A percentile compares a stretch with the other conserved stretches of the same genome.
Conservation (phyloP, 2,113 vertebrate species). For the Amphiprion ocellaris region DNA sequence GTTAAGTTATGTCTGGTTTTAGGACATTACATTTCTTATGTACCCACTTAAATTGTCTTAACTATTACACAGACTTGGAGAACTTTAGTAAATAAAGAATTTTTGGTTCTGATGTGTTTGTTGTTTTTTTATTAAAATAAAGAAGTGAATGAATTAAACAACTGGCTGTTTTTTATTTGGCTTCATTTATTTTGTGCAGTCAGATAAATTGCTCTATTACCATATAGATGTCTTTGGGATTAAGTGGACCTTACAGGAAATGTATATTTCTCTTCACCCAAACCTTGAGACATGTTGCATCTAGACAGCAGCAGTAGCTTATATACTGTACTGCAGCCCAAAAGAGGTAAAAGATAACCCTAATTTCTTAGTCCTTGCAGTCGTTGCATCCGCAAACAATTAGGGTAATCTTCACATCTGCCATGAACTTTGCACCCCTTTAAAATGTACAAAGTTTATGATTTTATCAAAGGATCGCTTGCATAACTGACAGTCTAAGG, state of each 20-base stretch:
- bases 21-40: conserved; percentile 2
- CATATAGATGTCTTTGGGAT: no score
- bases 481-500: no score
- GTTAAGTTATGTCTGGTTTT: conserved; percentile 14
- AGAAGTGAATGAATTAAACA: background rate
- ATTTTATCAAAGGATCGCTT: no score
- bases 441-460: background rate
- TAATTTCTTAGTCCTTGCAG: no score
- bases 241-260: background rate
- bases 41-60: background rate
- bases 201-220: no score
- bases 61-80: background rate
- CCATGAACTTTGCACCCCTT: background rate
- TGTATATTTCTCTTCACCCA: background rate
- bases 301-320: no score
- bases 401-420: background rate
- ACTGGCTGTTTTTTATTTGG: conserved; percentile 4
- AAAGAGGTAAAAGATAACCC: background rate
- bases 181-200: conserved; percentile 4
- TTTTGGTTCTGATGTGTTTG: conserved; percentile 21
- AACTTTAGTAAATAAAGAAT: background rate
- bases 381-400: background rate
- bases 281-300: background rate
- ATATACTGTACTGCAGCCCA: no score
- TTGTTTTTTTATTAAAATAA: conserved; percentile 30